A percentile compares a stretch with the other conserved stretches of the same genome.
Conservation (phyloP, 2,888 invertebrate genomes). For the Deladenus siricidicola region DNA sequence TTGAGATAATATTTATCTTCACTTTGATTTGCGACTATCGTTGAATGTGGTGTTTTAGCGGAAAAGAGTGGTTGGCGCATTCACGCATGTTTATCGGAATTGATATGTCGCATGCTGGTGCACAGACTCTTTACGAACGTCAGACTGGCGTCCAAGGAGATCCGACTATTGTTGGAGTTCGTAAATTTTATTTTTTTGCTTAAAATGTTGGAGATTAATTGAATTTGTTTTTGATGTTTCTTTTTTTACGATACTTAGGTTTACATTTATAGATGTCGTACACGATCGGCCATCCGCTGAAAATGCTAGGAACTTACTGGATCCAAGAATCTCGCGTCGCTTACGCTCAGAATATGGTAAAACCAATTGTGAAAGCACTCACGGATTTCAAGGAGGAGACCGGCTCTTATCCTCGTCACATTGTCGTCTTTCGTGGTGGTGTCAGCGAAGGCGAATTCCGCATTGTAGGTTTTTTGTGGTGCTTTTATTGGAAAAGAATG, state of each 20-base stretch:
- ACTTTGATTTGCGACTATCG: background rate
- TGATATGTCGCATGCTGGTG: slow-evolving; percentile 32
- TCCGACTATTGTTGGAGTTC: slow-evolving; percentile 33
- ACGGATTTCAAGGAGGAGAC: slow-evolving; percentile 4
- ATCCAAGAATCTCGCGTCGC: slow-evolving; percentile 20
- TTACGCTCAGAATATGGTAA: background rate
- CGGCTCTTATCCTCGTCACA: slow-evolving; percentile 21
- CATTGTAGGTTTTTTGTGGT: background rate
- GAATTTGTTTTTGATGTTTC: background rate
- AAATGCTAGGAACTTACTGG: slow-evolving; percentile 23
- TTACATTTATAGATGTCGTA: slow-evolving; percentile 20
- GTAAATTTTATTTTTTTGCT: slow-evolving; percentile 3
- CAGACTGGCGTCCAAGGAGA: slow-evolving; percentile 12
- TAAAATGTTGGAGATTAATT: background rate
- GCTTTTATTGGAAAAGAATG: no score
- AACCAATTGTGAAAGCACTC: slow-evolving; percentile 14
- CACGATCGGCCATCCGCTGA: slow-evolving; percentile 9
- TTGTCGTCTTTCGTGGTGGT: slow-evolving; percentile 34
- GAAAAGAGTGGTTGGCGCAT: slow-evolving; percentile 10
- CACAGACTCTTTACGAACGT: slow-evolving; percentile 27
- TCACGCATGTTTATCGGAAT: slow-evolving; percentile 32
- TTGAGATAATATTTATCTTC: background rate
- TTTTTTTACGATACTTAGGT: background rate
- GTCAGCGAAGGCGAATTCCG: slow-evolving; percentile 32
- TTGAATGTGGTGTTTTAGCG: slow-evolving; percentile 1